phyloP scores from a whole-genome alignment of 2,797 vertebrate genomes.

The Potorous gilbertii region DNA sequence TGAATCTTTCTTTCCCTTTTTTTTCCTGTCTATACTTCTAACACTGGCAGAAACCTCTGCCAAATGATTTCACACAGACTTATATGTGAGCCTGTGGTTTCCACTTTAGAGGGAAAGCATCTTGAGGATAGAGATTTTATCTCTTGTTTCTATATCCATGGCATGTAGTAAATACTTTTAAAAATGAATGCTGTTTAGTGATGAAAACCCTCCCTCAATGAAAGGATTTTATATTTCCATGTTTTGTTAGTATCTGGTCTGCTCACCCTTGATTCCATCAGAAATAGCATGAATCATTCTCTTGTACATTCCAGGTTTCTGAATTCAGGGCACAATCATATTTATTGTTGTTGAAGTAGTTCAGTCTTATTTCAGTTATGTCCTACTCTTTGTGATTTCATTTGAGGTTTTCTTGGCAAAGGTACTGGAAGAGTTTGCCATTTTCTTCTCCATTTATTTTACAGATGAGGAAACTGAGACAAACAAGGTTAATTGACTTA shows the following conservation, averaged over 20 bases:
- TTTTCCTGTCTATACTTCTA: not conserved
- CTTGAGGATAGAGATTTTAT: not conserved
- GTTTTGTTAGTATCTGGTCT: not conserved
- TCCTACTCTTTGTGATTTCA: not conserved
- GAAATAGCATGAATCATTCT: not conserved
- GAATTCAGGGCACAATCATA: not conserved
- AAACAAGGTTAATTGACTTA: not conserved
- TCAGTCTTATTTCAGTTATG: not conserved
- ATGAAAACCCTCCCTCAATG: not conserved
- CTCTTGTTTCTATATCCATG: not conserved
- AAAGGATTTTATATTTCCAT: not conserved
- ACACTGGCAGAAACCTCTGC: not conserved
- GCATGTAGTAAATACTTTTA: not conserved
- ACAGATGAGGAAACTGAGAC: not conserved
- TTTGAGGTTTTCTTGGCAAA: not conserved
- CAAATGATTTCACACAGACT: not conserved
- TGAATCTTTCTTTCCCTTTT: not conserved
- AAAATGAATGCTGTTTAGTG: not conserved
- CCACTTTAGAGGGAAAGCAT: not conserved
- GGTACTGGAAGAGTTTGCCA: not conserved
- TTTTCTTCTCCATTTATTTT: not conserved
- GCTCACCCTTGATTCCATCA: not conserved
- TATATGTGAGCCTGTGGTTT: not conserved
- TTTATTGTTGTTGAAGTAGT: not conserved
- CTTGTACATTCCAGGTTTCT: not conserved